A percentile compares a stretch with the other conserved stretches of the same genome.
These are phyloP conservation scores for Hirtodrosophila histrioides DNA, from an alignment of 2,888 invertebrate genomes.

Conservation along the genomic window DNA sequence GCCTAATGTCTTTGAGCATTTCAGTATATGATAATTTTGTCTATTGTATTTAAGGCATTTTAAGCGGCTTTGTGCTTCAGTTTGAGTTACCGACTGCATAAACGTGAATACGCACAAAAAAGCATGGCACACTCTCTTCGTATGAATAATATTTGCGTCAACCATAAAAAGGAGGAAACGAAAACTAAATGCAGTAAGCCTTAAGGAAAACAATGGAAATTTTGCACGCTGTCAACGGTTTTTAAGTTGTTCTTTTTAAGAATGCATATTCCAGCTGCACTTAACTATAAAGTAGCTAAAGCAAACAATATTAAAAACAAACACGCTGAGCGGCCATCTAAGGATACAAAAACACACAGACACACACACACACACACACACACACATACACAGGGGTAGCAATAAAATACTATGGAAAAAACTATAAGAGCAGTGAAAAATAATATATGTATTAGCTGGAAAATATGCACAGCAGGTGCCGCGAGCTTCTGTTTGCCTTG, in stretches of 20 bases:
- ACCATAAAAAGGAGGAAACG: slow-evolving; percentile 26
- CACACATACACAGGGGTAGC: slow-evolving; percentile 25
- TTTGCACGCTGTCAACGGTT: slow-evolving; percentile 61
- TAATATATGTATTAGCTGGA: slow-evolving; percentile 73
- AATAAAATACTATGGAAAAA: slow-evolving; percentile 61
- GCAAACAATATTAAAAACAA: slow-evolving; percentile 74
- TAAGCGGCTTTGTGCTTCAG: neutral
- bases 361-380: slow-evolving; percentile 4
- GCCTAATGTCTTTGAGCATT: no score
- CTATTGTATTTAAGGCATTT: no score
- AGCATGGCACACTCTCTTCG: slow-evolving; percentile 38
- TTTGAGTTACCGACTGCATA: slow-evolving; percentile 7
- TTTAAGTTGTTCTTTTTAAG: slow-evolving; percentile 62
- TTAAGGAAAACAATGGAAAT: slow-evolving; percentile 62
- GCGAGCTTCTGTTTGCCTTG: slow-evolving; percentile 16
- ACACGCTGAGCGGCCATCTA: slow-evolving; percentile 34
- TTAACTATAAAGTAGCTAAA: slow-evolving; percentile 75
- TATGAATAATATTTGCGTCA: slow-evolving; percentile 69
- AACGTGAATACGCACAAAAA: slow-evolving; percentile 10
- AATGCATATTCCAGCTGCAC: slow-evolving; percentile 70
- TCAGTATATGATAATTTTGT: no score
- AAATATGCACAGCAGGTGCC: slow-evolving; percentile 70
- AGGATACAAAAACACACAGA: slow-evolving; percentile 12
- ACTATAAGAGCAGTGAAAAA: slow-evolving; percentile 51
- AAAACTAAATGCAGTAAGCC: slow-evolving; percentile 33